These are phyloP conservation scores for Notodonta dromedarius DNA, from an alignment of 2,888 invertebrate genomes.

Conservation along the genomic window DNA sequence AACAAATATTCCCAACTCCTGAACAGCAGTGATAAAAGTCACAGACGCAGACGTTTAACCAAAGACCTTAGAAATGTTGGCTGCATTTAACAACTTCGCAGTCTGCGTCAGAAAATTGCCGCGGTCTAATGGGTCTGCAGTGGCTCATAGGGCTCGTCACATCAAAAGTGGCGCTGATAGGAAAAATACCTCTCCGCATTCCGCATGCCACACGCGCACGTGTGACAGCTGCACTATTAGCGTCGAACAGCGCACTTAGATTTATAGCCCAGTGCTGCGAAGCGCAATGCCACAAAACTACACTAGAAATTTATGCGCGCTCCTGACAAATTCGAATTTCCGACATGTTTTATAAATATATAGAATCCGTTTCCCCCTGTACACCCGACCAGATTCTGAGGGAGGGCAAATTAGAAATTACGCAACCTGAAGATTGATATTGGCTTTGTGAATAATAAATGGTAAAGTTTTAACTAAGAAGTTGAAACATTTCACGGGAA, in stretches of 20 bases:
- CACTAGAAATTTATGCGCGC: slow-evolving; percentile 46
- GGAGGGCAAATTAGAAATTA: slow-evolving; percentile 22
- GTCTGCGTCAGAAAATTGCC: slow-evolving; percentile 17
- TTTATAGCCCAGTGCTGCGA: slow-evolving; percentile 45
- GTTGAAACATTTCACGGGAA: slow-evolving; percentile 18
- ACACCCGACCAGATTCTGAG: slow-evolving; percentile 17
- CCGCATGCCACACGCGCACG: slow-evolving; percentile 21
- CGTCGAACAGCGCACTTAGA: slow-evolving; percentile 44
- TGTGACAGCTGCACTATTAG: slow-evolving; percentile 54
- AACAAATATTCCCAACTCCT: no score
- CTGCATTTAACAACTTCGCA: slow-evolving; percentile 4
- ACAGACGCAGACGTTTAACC: background rate
- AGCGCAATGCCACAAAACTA: slow-evolving; percentile 51
- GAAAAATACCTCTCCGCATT: slow-evolving; percentile 37
- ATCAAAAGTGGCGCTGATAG: slow-evolving; percentile 35
- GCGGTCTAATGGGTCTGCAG: slow-evolving; percentile 19
- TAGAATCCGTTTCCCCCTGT: background rate
- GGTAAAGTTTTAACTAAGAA: slow-evolving; percentile 28
- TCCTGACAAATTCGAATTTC: slow-evolving; percentile 40
- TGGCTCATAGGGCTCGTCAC: slow-evolving; percentile 19
- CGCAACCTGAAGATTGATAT: slow-evolving; percentile 28
- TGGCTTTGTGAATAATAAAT: slow-evolving; percentile 32
- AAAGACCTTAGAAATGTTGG: no score
- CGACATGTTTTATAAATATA: slow-evolving; percentile 27
- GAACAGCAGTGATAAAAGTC: background rate